These are phyloP conservation scores for Sternotherus odoratus DNA, from an alignment of 2,797 vertebrate genomes.

Conservation along the genomic window DNA sequence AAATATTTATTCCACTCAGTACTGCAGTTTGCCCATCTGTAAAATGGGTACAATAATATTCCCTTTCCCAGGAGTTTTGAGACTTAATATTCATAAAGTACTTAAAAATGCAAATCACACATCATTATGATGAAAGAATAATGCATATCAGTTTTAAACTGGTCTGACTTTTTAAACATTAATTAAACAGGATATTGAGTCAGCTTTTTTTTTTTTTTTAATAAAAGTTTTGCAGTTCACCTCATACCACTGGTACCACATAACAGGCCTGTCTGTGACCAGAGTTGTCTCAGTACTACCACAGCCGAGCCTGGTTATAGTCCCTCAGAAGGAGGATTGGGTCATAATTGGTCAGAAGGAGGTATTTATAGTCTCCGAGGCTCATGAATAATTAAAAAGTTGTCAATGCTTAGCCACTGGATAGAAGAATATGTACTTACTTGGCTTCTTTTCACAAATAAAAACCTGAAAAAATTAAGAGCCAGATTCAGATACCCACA, in stretches of 20 bases:
- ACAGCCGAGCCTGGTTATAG: background rate
- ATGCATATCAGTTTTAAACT: background rate
- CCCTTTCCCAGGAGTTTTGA: slow-evolving; percentile 25
- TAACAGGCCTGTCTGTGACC: background rate
- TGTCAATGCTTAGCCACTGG: background rate
- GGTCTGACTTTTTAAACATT: slow-evolving; percentile 1
- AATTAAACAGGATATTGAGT: background rate
- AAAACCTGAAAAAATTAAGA: background rate
- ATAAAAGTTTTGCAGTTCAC: accelerated
- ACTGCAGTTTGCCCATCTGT: background rate
- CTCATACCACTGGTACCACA: background rate
- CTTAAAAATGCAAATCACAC: slow-evolving; percentile 42
- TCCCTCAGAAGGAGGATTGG: background rate
- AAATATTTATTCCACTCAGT: background rate
- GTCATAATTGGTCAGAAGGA: background rate
- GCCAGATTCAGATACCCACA: background rate
- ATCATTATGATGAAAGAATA: slow-evolving; percentile 38
- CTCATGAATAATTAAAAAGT: background rate
- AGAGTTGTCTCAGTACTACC: background rate
- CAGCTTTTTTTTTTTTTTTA: background rate
- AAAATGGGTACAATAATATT: background rate
- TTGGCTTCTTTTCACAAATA: background rate
- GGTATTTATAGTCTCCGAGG: background rate
- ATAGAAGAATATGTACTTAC: background rate
- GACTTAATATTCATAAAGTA: slow-evolving; percentile 42